Conservation (phyloP, 1,140 invertebrate genomes). For the Vanessa atalanta region DNA sequence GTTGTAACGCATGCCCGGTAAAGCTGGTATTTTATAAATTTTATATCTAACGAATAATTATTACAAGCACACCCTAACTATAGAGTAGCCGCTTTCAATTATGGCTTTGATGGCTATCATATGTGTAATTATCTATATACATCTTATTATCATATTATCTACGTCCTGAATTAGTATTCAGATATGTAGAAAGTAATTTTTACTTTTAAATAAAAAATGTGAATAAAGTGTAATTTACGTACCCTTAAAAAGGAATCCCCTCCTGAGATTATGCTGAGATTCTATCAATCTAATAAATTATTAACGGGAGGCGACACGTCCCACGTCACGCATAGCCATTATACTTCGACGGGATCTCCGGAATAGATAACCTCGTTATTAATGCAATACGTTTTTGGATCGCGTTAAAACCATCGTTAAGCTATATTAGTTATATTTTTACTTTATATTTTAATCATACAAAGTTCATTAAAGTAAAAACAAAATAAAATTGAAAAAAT, state of each 20-base stretch:
- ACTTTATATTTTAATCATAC: too few relatives aligned
- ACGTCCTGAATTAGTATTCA: too few relatives aligned
- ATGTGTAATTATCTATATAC: too few relatives aligned
- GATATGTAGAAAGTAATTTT: neutral
- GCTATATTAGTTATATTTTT: slow-evolving; percentile 32
- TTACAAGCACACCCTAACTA: too few relatives aligned
- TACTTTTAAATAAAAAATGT: neutral
- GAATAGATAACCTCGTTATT: slow-evolving; percentile 30
- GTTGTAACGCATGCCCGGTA: too few relatives aligned
- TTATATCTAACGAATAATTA: too few relatives aligned
- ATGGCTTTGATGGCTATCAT: too few relatives aligned
- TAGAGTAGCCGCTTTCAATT: too few relatives aligned
- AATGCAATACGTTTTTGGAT: slow-evolving; percentile 35
- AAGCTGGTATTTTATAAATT: too few relatives aligned
- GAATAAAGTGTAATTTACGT: neutral
- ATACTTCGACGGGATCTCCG: slow-evolving; percentile 32
- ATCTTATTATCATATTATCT: too few relatives aligned
- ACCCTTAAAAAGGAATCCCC: slow-evolving; percentile 19
- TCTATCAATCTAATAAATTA: slow-evolving; percentile 61
- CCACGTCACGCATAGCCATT: slow-evolving; percentile 52
- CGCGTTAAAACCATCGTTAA: slow-evolving; percentile 27
- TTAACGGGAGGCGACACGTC: slow-evolving; percentile 50
- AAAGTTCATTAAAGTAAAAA: too few relatives aligned
- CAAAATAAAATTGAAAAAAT: too few relatives aligned
- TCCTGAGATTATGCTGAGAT: slow-evolving; percentile 43